Conservation (phyloP, 2,888 invertebrate species). For the Fragum sueziense region DNA sequence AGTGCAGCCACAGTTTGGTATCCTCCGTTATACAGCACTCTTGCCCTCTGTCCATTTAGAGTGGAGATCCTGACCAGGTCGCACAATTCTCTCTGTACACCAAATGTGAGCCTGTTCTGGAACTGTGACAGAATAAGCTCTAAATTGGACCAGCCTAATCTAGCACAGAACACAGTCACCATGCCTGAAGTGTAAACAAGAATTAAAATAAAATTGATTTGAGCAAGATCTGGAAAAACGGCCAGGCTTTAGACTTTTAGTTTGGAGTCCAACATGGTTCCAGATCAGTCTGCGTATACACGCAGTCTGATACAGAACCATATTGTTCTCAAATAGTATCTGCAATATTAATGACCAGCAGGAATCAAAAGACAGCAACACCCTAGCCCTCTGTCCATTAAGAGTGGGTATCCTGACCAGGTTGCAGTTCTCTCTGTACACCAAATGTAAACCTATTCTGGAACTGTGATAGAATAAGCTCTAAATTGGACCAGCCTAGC, state of each 20-base stretch:
- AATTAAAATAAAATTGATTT: too few species aligned
- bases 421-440: constrained; percentile 95
- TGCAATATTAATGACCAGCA: too few species aligned
- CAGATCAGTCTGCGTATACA: too few species aligned
- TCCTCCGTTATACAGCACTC: constrained; percentile 91
- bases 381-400: constrained; percentile 92
- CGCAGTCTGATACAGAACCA: too few species aligned
- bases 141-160: constrained; percentile 95
- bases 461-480: constrained; percentile 94
- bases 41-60: constrained; percentile 92
- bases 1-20: constrained; percentile 90
- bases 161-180: constrained; percentile 97
- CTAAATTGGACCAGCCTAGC: constrained; percentile 95
- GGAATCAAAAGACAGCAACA: too few species aligned
- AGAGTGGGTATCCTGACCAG: constrained; percentile 90
- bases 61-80: constrained; percentile 92
- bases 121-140: constrained; percentile 95
- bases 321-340: too few species aligned
- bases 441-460: constrained; percentile 97
- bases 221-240: too few species aligned
- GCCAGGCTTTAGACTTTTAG: too few species aligned
- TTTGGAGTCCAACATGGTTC: too few species aligned
- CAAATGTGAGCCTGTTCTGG: constrained; percentile 96
- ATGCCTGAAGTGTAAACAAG: constrained; percentile 87
- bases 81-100: constrained; percentile 94